These are phyloP conservation scores for Athetis lepigone DNA, from an alignment of 2,888 invertebrate genomes.

Conservation along the genomic window DNA sequence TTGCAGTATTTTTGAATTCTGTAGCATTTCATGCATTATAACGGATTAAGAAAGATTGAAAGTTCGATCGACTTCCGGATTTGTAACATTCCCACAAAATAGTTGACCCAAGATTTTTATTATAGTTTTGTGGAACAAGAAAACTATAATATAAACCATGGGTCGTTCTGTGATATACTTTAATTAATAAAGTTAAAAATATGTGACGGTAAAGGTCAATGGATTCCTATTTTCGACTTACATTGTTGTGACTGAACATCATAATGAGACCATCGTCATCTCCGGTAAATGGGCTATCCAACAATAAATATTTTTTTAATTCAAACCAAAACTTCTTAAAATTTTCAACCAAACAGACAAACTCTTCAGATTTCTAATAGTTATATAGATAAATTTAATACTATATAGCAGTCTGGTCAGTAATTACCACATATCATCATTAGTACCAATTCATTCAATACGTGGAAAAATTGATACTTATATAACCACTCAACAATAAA, in stretches of 20 bases:
- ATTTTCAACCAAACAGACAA: too few relatives aligned
- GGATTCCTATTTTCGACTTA: constrained; percentile 32
- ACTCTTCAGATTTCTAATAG: too few relatives aligned
- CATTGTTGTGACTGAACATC: constrained; percentile 34
- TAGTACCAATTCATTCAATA: constrained; percentile 4
- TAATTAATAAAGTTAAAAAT: constrained; percentile 29
- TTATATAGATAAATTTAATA: too few relatives aligned
- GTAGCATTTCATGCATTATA: background rate
- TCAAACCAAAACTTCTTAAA: too few relatives aligned
- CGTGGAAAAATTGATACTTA: too few relatives aligned
- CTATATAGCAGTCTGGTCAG: constrained; percentile 15
- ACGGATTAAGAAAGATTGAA: background rate
- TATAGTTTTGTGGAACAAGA: too few relatives aligned
- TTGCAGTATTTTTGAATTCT: background rate
- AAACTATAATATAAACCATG: too few relatives aligned
- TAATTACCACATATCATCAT: background rate
- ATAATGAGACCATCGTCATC: too few relatives aligned
- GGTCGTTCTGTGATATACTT: constrained; percentile 9
- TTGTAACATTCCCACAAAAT: constrained; percentile 20
- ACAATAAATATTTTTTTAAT: too few relatives aligned
- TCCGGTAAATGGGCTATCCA: too few relatives aligned
- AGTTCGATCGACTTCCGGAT: constrained; percentile 23
- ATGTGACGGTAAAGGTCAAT: constrained; percentile 39
- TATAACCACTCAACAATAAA: too few relatives aligned
- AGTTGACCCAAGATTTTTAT: constrained; percentile 17